Evolutionary conservation across 1,140 invertebrate species (phyloP).

Genomic region (Drosophila equinoxialis): DNA sequence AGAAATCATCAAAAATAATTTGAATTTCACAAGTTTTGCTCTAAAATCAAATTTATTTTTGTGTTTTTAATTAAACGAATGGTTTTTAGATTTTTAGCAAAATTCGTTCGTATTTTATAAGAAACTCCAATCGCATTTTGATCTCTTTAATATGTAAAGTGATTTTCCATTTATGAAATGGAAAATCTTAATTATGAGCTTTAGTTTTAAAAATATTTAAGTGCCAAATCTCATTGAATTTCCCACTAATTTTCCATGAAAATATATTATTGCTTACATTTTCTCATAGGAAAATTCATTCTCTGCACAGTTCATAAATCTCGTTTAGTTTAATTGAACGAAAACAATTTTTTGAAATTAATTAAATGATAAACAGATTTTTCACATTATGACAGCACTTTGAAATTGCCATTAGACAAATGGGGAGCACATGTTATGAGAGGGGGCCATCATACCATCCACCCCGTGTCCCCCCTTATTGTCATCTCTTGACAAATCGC

Average conservation of each 20-base stretch:
- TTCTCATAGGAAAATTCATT: slow-evolving; percentile 13
- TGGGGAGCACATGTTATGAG: slow-evolving; percentile 43
- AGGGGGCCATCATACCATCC: neutral
- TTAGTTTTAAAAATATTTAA: too few relatives aligned
- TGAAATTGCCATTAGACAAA: slow-evolving; percentile 62
- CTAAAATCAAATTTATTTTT: too few relatives aligned
- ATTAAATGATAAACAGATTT: slow-evolving; percentile 70
- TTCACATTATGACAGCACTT: slow-evolving; percentile 61
- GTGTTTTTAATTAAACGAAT: too few relatives aligned
- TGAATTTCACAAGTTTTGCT: too few relatives aligned
- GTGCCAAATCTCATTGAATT: neutral
- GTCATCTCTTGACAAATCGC: slow-evolving; percentile 66
- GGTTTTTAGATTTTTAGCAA: neutral
- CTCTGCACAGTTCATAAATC: slow-evolving; percentile 30
- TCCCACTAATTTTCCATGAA: neutral
- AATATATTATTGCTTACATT: slow-evolving; percentile 9
- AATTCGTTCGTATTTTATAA: neutral
- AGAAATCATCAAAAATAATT: too few relatives aligned
- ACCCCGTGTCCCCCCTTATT: slow-evolving; percentile 5
- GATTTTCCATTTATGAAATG: neutral
- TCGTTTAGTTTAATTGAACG: slow-evolving; percentile 36
- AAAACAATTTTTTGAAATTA: slow-evolving; percentile 49
- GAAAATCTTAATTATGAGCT: neutral
- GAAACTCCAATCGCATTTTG: too few relatives aligned
- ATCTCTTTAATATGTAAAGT: too few relatives aligned